Evolutionary conservation across 1,140 invertebrate genomes (phyloP).

Genomic region (Geopemphigus sp.): DNA sequence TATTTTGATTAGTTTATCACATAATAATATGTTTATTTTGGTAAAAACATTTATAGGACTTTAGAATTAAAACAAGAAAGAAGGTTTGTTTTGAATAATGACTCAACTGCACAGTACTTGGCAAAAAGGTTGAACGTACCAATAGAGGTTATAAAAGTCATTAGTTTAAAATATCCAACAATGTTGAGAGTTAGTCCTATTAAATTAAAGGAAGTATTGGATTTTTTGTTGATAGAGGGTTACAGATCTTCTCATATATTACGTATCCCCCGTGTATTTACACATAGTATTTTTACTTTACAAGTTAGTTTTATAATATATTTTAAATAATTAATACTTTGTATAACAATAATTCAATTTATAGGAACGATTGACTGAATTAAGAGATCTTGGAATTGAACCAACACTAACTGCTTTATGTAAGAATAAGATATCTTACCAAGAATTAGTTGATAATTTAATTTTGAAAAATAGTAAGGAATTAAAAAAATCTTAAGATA

Average conservation of each 20-base stretch:
- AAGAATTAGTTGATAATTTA: slow-evolving; percentile 39
- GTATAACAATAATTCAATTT: not conserved
- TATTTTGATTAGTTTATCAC: not conserved
- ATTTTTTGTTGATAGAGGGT: slow-evolving; percentile 29
- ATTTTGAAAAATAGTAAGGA: slow-evolving; percentile 1
- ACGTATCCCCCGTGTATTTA: slow-evolving; percentile 26
- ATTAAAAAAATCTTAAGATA: too few species aligned
- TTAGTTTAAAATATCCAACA: slow-evolving; percentile 38
- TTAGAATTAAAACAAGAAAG: slow-evolving; percentile 26
- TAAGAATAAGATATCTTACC: slow-evolving; percentile 40
- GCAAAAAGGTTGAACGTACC: slow-evolving; percentile 24
- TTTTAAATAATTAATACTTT: not conserved
- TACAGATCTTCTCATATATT: not conserved
- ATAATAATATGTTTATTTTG: not conserved
- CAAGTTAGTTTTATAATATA: slow-evolving; percentile 6
- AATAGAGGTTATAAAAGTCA: not conserved
- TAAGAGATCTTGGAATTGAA: slow-evolving; percentile 21
- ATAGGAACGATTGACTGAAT: slow-evolving; percentile 31
- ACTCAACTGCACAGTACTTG: slow-evolving; percentile 37
- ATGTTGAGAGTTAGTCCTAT: slow-evolving; percentile 36
- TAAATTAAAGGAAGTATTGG: slow-evolving; percentile 31
- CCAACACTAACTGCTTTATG: slow-evolving; percentile 2
- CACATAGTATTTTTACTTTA: slow-evolving; percentile 38
- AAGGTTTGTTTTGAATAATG: slow-evolving; percentile 1
- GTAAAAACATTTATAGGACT: not conserved